Percentiles rank a stretch among this genome's conserved stretches.
These are phyloP conservation scores for Tokudaia tokunoshimensis DNA, from an alignment of 2,797 vertebrate species.

Conservation along the genomic window DNA sequence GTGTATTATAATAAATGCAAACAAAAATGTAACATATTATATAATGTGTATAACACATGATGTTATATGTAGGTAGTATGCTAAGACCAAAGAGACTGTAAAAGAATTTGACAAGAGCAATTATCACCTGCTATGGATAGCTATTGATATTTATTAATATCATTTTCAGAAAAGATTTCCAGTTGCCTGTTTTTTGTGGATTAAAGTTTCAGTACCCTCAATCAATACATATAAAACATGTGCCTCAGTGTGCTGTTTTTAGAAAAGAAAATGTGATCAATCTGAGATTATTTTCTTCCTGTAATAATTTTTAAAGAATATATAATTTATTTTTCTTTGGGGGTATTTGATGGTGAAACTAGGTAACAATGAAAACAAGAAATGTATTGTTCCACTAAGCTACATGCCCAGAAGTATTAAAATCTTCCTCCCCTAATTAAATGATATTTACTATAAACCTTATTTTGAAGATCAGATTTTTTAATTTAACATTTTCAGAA, in stretches of 20 bases:
- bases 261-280: neutral
- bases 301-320: neutral
- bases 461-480: neutral
- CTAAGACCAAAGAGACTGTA: neutral
- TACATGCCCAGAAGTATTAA: neutral
- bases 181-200: neutral
- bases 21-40: neutral
- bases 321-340: neutral
- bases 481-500: conserved; percentile 15
- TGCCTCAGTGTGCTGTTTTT: neutral
- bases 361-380: neutral
- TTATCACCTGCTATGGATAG: neutral
- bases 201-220: neutral
- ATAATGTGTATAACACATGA: neutral
- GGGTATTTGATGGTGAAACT: neutral
- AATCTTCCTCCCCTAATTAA: neutral
- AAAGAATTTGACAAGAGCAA: neutral
- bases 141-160: neutral
- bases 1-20: neutral
- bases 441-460: neutral
- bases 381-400: neutral
- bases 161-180: neutral
- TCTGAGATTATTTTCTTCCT: neutral
- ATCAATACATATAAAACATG: neutral
- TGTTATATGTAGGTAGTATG: neutral